Evolutionary conservation across 1,140 invertebrate species (phyloP).

Genomic region (Copidosoma floridanum): DNA sequence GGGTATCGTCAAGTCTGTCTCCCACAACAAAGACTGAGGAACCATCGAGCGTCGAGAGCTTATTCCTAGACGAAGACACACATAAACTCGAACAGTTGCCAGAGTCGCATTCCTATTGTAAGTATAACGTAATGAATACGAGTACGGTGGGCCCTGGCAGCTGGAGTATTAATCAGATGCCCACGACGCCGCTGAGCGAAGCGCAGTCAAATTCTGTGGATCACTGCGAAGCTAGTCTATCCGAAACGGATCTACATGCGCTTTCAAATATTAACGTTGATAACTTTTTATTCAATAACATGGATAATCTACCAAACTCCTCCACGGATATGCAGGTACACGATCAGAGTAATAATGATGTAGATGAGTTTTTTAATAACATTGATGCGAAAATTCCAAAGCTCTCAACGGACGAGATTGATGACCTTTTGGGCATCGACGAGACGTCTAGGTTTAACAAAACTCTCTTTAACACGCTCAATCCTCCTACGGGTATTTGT

Average conservation of each 20-base stretch:
- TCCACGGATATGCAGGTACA: no score
- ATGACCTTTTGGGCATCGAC: background rate
- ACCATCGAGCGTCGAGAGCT: conserved; percentile 4
- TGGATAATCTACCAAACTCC: no score
- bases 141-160: conserved; percentile 27
- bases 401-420: background rate
- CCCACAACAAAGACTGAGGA: conserved; percentile 9
- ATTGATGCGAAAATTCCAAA: no score
- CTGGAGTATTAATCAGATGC: conserved; percentile 17
- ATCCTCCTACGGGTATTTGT: conserved; percentile 52
- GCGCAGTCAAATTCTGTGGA: conserved; percentile 16
- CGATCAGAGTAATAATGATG: no score
- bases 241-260: conserved; percentile 31
- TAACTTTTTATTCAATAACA: no score
- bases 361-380: no score
- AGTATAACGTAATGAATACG: conserved; percentile 19
- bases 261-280: conserved; percentile 32
- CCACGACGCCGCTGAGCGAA: conserved; percentile 28
- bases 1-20: no score
- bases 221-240: conserved; percentile 21
- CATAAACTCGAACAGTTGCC: conserved; percentile 8
- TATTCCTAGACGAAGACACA: conserved; percentile 23
- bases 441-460: conserved; percentile 16
- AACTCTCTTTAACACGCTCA: conserved; percentile 29
- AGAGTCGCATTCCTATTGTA: conserved; percentile 5